phyloP scores from a whole-genome alignment of 2,888 invertebrate species.

The Adelphocoris suturalis region DNA sequence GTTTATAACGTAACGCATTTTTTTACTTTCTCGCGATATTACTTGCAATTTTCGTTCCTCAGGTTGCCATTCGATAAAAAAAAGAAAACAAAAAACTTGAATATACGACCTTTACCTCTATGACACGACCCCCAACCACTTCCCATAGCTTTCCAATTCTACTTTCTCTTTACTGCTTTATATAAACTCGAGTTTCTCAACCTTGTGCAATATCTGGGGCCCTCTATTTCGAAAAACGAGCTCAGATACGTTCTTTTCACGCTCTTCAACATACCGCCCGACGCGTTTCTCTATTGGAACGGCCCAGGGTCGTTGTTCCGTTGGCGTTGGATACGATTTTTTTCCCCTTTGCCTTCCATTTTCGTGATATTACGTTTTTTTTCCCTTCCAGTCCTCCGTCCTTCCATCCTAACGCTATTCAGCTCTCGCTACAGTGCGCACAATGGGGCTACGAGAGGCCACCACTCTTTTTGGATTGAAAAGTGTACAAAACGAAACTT shows the following conservation, averaged over 20 bases:
- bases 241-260: conserved; percentile 10
- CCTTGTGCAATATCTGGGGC: conserved; percentile 15
- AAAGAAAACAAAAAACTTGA: too few relatives aligned
- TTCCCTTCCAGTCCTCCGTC: background rate
- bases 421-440: background rate
- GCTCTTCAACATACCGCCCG: background rate
- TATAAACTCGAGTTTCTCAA: conserved; percentile 26
- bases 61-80: too few relatives aligned
- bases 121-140: too few relatives aligned
- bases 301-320: background rate
- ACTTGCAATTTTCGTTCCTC: too few relatives aligned
- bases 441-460: background rate
- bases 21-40: too few relatives aligned
- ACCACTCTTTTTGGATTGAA: background rate
- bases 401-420: conserved; percentile 5
- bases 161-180: background rate
- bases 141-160: too few relatives aligned
- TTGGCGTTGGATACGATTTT: background rate
- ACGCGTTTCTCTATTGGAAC: conserved; percentile 16
- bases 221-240: conserved; percentile 8
- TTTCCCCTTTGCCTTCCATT: background rate
- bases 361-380: conserved; percentile 6
- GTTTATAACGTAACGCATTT: too few relatives aligned
- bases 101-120: too few relatives aligned
- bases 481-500: background rate